Percentiles rank a stretch among this genome's conserved stretches.
Conservation (phyloP, 2,888 invertebrate species). For the Dryadula phaetusa region DNA sequence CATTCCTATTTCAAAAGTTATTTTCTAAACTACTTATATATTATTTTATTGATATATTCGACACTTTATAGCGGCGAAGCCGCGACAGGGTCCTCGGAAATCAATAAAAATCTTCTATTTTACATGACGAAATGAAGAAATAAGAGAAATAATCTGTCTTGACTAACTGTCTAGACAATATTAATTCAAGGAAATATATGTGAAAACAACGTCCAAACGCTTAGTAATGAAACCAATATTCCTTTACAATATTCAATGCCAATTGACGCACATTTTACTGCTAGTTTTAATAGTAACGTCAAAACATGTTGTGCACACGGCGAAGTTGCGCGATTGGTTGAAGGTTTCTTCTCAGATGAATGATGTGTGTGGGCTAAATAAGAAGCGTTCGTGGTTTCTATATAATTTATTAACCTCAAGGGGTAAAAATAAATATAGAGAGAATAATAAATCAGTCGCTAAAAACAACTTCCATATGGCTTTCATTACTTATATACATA, state of each 20-base stretch:
- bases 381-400: not conserved
- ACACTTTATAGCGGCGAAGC: too few relatives aligned
- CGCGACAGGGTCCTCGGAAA: too few relatives aligned
- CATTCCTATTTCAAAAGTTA: too few relatives aligned
- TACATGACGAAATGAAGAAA: not conserved
- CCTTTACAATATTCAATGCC: constrained; percentile 10
- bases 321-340: constrained; percentile 16
- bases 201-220: not conserved
- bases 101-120: too few relatives aligned
- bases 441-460: too few relatives aligned
- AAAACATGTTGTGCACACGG: constrained; percentile 34
- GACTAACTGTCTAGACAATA: not conserved
- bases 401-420: too few relatives aligned
- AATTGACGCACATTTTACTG: constrained; percentile 10
- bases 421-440: too few relatives aligned
- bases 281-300: constrained; percentile 27
- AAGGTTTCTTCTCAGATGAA: constrained; percentile 25
- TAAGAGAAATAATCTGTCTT: not conserved
- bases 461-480: too few relatives aligned
- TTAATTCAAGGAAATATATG: not conserved
- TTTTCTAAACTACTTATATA: too few relatives aligned
- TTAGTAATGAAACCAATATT: not conserved
- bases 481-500: too few relatives aligned
- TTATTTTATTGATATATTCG: too few relatives aligned
- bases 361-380: constrained; percentile 18